Conservation (phyloP, 23 tunicate species). For the Trididemnum nubilum region DNA sequence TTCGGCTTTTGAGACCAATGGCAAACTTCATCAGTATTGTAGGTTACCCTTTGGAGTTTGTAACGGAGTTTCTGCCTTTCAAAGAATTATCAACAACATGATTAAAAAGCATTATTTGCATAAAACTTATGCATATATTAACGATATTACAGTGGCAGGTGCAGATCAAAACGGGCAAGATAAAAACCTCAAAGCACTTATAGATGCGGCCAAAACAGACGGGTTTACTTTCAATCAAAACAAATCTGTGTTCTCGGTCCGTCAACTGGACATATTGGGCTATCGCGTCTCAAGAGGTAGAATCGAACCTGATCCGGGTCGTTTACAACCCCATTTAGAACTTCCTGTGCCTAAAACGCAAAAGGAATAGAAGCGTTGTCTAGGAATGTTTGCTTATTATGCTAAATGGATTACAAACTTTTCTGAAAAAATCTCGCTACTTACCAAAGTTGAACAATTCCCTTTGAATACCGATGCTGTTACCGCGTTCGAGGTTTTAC, state of each 20-base stretch:
- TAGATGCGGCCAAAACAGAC: too few relatives aligned
- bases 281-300: background rate
- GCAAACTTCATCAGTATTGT: constrained; percentile 11
- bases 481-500: background rate
- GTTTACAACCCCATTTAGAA: constrained; percentile 24
- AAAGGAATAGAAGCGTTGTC: background rate
- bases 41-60: constrained; percentile 11
- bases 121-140: background rate
- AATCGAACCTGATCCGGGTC: constrained; percentile 20
- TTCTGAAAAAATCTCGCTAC: constrained; percentile 3
- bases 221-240: too few relatives aligned
- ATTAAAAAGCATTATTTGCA: background rate
- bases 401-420: constrained; percentile 28
- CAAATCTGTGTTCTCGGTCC: background rate
- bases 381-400: constrained; percentile 43
- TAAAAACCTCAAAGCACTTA: too few relatives aligned
- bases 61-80: constrained; percentile 14
- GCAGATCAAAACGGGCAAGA: background rate
- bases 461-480: constrained; percentile 3
- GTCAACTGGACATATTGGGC: background rate
- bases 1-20: constrained; percentile 19
- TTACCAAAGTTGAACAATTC: background rate
- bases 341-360: constrained; percentile 16
- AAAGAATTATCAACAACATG: constrained; percentile 1
- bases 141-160: constrained; percentile 16